These are phyloP conservation scores for Quiscalus mexicanus DNA, from an alignment of 2,113 vertebrate species.

Conservation along the genomic window DNA sequence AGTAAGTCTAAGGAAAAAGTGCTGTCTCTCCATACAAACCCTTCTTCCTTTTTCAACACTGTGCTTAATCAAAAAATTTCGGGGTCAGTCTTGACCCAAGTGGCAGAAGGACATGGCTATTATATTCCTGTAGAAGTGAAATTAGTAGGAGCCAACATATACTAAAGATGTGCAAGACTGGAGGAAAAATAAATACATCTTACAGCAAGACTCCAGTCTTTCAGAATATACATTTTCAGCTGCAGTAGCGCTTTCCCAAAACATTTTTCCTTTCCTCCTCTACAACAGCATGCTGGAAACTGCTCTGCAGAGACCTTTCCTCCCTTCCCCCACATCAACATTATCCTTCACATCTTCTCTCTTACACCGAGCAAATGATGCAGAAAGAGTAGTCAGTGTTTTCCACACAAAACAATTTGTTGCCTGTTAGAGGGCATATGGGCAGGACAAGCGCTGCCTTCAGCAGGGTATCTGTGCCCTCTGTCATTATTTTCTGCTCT, in stretches of 20 bases:
- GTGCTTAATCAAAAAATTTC: neutral
- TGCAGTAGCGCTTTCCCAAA: neutral
- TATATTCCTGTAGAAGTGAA: neutral
- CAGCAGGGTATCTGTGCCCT: conserved; percentile 43
- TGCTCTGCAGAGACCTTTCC: neutral
- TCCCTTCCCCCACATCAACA: neutral
- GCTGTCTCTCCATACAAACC: neutral
- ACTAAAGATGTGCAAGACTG: neutral
- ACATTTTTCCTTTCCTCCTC: neutral
- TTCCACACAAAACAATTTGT: conserved; percentile 42
- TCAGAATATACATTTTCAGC: neutral
- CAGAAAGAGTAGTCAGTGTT: conserved; percentile 12
- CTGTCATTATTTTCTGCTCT: conserved; percentile 50
- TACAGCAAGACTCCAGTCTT: neutral
- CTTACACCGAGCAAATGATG: neutral
- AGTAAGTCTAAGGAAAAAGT: neutral
- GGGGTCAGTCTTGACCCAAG: neutral
- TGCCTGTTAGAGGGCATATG: conserved; percentile 43
- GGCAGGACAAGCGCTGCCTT: conserved; percentile 30
- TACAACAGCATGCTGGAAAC: neutral
- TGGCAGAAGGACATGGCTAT: neutral
- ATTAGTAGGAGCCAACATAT: neutral
- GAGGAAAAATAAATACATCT: neutral
- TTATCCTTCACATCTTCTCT: conserved; percentile 19
- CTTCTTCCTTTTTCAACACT: neutral